phyloP scores from a whole-genome alignment of 2,888 invertebrate genomes.

The Macropis europaea region DNA sequence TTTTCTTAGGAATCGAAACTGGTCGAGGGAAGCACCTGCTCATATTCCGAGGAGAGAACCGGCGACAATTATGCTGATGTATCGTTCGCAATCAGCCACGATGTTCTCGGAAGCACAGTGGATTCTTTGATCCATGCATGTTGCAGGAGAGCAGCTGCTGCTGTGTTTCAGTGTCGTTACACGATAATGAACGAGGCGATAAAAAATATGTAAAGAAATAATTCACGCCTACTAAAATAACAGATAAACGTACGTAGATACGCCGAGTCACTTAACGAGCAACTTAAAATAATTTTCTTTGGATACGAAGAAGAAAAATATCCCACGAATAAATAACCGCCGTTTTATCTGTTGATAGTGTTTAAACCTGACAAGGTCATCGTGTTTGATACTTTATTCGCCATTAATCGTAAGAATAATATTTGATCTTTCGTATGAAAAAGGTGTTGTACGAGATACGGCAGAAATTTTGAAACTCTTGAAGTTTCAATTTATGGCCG shows the following conservation, averaged over 20 bases:
- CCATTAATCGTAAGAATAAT: background rate
- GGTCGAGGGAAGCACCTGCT: background rate
- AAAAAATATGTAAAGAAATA: background rate
- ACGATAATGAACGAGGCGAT: background rate
- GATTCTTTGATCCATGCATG: background rate
- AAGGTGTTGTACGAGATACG: no score
- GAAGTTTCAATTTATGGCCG: no score
- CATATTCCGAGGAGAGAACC: background rate
- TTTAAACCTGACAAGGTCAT: background rate
- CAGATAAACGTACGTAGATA: background rate
- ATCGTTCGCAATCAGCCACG: background rate
- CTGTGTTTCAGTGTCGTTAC: background rate
- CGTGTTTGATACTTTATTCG: background rate
- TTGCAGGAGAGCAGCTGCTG: background rate
- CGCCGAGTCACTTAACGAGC: background rate
- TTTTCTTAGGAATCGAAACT: background rate
- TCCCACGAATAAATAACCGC: background rate
- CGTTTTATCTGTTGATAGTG: background rate
- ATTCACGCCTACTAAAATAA: background rate
- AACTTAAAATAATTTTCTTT: background rate
- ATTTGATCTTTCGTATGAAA: no score
- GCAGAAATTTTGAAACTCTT: no score
- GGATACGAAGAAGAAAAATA: background rate
- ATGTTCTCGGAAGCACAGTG: background rate
- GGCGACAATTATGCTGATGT: background rate